Evolutionary conservation across 1,140 invertebrate genomes (phyloP), one percentile per base, ranked within the genome.

Genomic region (Hyposmocoma kahamanoa): DNA sequence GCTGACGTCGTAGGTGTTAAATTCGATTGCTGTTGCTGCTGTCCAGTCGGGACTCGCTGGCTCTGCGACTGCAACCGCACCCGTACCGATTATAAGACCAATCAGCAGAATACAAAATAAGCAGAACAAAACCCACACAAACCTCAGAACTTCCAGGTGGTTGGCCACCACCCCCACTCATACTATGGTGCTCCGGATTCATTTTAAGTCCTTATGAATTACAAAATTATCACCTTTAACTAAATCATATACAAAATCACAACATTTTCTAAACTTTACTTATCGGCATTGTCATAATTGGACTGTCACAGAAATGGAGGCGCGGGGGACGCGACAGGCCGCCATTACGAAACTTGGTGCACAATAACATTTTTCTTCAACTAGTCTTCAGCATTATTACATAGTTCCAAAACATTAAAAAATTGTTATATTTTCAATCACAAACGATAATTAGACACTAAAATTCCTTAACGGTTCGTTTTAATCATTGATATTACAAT

Each of bases 271-370:
- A 75, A 71, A 82, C 66, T 79, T 80, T 73, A 67, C 67, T 70
- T 70, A 73, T 84, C 73, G 77, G 84, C 84, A 84, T 88, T 87
- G 85, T 87, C 86, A 87, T 80, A 84, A 83, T 83, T 81, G 73
- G 83, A 84, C 86, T 89, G 88, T 88, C 87, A 89, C 77, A 80
- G 83, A 87, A 85, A 86, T 86, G 74, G 69, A 86, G 84, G 83
- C 80, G 87, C 82, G 88, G 87, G 88, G 89, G 88, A 89, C 87
- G 88, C 88, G 87, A 89, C 86, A 88, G 87, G 84, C 87, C 88
- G 89, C 89, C 89, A 90, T 90, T 89, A 88, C 83, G 81, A 88
- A 85, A 88, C 81, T 84, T 85, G 72, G 62, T 69, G 69, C 84
- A 87, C 84, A 84, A 87, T 72, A 87, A 87, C 84, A 87, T 87